A percentile compares a stretch with the other conserved stretches of the same genome.
Conservation (phyloP, 1,140 invertebrate species). For the Aphis craccivora region DNA sequence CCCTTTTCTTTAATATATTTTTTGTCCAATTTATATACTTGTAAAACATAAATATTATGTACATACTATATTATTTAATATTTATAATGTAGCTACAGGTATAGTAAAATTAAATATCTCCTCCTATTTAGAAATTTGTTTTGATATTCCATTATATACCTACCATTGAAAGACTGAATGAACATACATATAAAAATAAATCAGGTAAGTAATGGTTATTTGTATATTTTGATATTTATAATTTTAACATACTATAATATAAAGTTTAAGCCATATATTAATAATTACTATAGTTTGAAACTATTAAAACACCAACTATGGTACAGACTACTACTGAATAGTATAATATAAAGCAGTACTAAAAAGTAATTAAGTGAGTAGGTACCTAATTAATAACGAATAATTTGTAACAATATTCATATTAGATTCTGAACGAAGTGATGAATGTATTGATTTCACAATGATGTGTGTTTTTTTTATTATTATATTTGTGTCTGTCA, state of each 20-base stretch:
- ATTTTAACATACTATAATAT: neutral
- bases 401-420: constrained; percentile 7
- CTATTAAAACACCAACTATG: neutral
- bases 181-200: neutral
- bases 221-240: neutral
- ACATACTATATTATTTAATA: too few species aligned
- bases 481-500: too few species aligned
- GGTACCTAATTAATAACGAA: neutral
- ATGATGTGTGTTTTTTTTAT: too few species aligned
- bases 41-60: neutral
- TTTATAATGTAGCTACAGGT: neutral
- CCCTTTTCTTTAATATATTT: neutral
- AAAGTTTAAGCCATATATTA: neutral
- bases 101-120: neutral
- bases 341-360: neutral
- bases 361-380: neutral
- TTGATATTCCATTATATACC: neutral
- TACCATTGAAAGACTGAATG: neutral
- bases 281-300: neutral
- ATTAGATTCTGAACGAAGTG: too few species aligned
- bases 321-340: neutral
- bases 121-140: neutral
- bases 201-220: neutral
- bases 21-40: neutral
- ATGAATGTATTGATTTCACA: too few species aligned